Evolutionary conservation across 2,113 vertebrate species (phyloP), one percentile per base, ranked within the genome.

Genomic region (Trematomus loennbergii): DNA sequence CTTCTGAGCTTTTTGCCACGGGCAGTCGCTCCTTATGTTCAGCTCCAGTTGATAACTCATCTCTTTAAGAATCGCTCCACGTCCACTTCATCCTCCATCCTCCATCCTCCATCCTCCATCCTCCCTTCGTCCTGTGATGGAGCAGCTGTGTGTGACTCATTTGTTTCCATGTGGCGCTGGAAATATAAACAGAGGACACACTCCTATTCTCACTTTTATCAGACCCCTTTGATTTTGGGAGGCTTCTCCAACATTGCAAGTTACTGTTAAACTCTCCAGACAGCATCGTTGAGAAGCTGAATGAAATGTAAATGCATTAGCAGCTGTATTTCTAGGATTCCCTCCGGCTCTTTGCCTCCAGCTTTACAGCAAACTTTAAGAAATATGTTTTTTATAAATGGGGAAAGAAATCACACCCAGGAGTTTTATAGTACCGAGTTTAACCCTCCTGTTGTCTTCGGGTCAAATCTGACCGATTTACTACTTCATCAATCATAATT

Each of bases 31-130:
- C 52, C 78, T 40, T 75, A 43, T 89, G 66, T 67, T 82, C 81
- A 49, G 57, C 69, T 79, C 29, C 67, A 64, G 54, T 65, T 77
- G 61, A 87, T 82, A 60, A 72, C 40, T 79, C 17, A 4, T 78
- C 64, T 82, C 36, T 57, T 86, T 62, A 80, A 70, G 40, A 86
- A 69, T 67, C 83, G 1, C 62, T 59, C 76, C 87, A 87, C 49
- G 46, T 86, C 57, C 61, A 52, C 72, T 54, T 3, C 53, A 53
- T 72, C 55, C 63, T 74, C 25, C 46, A 11, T 49, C 22, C 40
- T 22, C 13, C n/a, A n/a, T n/a, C 29, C n/a, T 17, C 22, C 53
- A 53, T 75, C 55, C 63, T 74, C 36, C 46, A 11, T 50, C 22
- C 43, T 22, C 13, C 29, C n/a, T 17, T 57, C 29, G 12, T 71